Percentiles rank a stretch among this genome's conserved stretches.
Evolutionary conservation across 2,797 vertebrate species (phyloP).

Genomic region (Molossus molossus): DNA sequence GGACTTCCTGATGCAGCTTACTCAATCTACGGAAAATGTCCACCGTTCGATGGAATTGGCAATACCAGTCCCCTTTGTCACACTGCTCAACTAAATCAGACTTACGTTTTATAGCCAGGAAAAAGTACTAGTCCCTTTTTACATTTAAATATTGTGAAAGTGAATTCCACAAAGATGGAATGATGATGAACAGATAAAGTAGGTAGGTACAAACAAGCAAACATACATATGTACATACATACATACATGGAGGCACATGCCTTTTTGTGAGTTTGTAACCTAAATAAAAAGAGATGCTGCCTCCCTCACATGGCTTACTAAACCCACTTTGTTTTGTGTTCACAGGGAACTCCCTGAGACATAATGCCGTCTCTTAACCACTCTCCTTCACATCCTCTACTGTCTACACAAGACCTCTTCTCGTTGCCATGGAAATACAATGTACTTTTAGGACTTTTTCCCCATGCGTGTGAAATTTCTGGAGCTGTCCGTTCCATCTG

Average conservation of each 20-base stretch:
- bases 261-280: neutral
- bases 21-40: conserved; percentile 15
- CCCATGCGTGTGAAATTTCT: neutral
- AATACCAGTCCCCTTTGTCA: neutral
- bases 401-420: too few relatives aligned
- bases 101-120: neutral
- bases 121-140: conserved; percentile 31
- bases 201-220: neutral
- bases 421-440: conserved; percentile 35
- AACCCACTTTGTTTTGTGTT: conserved; percentile 22
- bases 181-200: neutral
- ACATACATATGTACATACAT: neutral
- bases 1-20: neutral
- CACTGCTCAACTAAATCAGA: neutral
- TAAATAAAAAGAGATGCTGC: neutral
- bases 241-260: neutral
- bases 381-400: neutral
- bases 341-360: neutral
- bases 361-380: neutral
- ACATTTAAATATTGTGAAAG: conserved; percentile 30
- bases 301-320: neutral
- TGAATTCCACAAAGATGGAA: conserved; percentile 19
- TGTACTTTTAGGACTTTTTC: neutral
- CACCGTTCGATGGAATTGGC: neutral
- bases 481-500: neutral